Percentiles rank a stretch among this genome's conserved stretches.
Conservation (phyloP, 2,888 invertebrate species). For the Sylvicola cinctus region DNA sequence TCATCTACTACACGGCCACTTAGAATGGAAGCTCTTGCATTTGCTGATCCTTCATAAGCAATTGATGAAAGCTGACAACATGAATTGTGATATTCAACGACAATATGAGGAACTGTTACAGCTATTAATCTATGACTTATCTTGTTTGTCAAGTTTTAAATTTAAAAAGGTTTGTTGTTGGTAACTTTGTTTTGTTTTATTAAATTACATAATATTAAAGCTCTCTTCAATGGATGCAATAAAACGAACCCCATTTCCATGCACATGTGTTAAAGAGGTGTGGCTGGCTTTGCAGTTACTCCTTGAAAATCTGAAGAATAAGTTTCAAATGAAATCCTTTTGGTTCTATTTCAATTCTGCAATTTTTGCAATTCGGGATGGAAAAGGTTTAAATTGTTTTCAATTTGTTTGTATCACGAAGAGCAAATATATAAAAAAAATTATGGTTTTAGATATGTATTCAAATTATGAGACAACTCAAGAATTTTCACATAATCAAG, state of each 20-base stretch:
- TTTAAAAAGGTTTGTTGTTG: slow-evolving; percentile 19
- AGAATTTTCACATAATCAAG: too few relatives aligned
- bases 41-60: too few relatives aligned
- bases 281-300: slow-evolving; percentile 32
- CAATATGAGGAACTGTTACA: slow-evolving; percentile 10
- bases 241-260: slow-evolving; percentile 30
- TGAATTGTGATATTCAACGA: too few relatives aligned
- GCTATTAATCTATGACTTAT: slow-evolving; percentile 18
- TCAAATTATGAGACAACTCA: too few relatives aligned
- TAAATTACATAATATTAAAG: slow-evolving; percentile 10
- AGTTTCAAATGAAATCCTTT: slow-evolving; percentile 18
- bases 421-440: too few relatives aligned
- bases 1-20: slow-evolving; percentile 21
- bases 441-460: too few relatives aligned
- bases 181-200: slow-evolving; percentile 1
- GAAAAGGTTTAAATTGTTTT: too few relatives aligned
- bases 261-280: slow-evolving; percentile 33
- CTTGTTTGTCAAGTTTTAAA: slow-evolving; percentile 18
- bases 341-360: slow-evolving; percentile 26
- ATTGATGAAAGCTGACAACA: too few relatives aligned
- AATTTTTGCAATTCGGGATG: slow-evolving; percentile 15
- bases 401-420: too few relatives aligned
- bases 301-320: slow-evolving; percentile 18
- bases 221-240: slow-evolving; percentile 24
- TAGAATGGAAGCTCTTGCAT: slow-evolving; percentile 23